A percentile compares a stretch with the other conserved stretches of the same genome.
Evolutionary conservation across 2,888 invertebrate species (phyloP).

Genomic region (Cynaeus angustus): DNA sequence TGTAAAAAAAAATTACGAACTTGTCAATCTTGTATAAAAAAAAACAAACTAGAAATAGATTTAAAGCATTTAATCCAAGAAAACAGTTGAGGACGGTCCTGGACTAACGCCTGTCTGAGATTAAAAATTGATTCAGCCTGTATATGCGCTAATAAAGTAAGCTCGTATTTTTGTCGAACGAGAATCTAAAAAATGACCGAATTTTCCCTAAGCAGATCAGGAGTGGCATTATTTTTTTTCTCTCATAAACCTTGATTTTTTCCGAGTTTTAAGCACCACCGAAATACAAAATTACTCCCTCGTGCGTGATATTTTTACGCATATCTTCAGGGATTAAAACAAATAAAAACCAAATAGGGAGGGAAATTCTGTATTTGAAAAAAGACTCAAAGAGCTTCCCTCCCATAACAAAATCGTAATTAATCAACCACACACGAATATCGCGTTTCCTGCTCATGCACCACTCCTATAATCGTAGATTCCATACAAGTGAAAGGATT

Average conservation of each 20-base stretch:
- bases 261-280: conserved; percentile 6
- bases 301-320: conserved; percentile 5
- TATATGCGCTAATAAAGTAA: no score
- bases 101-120: no score
- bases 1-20: no score
- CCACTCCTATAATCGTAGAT: neutral
- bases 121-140: no score
- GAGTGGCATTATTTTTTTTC: neutral
- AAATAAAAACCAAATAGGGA: conserved; percentile 1
- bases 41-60: no score
- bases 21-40: no score
- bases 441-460: conserved; percentile 5
- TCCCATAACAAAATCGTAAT: conserved; percentile 5
- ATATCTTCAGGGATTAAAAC: conserved; percentile 16
- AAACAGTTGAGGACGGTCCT: no score
- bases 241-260: conserved; percentile 3
- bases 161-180: no score
- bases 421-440: conserved; percentile 4
- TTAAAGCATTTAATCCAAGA: no score
- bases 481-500: neutral
- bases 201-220: neutral
- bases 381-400: neutral
- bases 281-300: neutral
- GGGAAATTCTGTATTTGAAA: neutral
- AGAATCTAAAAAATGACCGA: no score